Evolutionary conservation across 2,797 vertebrate species (phyloP).

Genomic region (Pelodytes ibericus): DNA sequence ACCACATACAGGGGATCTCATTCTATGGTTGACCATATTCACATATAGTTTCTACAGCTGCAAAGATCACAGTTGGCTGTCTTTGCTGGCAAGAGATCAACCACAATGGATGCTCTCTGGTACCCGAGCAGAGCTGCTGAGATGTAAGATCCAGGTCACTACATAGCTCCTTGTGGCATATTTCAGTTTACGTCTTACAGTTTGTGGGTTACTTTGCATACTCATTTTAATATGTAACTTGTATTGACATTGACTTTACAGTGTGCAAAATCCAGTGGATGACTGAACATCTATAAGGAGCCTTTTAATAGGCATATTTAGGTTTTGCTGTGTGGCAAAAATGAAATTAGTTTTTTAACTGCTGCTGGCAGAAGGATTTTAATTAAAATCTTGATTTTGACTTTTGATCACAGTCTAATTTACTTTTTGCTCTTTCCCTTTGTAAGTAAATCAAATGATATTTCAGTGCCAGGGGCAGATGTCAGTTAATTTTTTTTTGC

Average conservation of each 20-base stretch:
- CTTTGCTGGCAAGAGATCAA: too few species aligned
- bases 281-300: slow-evolving; percentile 44
- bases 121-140: too few species aligned
- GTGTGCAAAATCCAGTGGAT: slow-evolving; percentile 27
- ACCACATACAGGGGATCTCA: too few species aligned
- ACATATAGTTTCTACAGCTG: too few species aligned
- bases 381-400: slow-evolving; percentile 53
- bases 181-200: too few species aligned
- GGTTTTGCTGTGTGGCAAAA: slow-evolving; percentile 37
- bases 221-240: too few species aligned
- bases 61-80: too few species aligned
- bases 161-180: too few species aligned
- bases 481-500: slow-evolving; percentile 32
- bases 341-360: slow-evolving; percentile 41
- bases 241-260: slow-evolving; percentile 27
- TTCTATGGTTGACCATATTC: too few species aligned
- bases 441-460: slow-evolving; percentile 49
- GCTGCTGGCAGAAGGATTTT: slow-evolving; percentile 45
- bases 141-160: too few species aligned
- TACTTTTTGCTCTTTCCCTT: slow-evolving; percentile 44
- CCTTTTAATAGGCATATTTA: slow-evolving; percentile 41
- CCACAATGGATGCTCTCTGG: too few species aligned
- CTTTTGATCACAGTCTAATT: slow-evolving; percentile 47
- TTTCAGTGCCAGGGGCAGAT: slow-evolving; percentile 42
- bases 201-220: too few species aligned